Percentiles rank a stretch among this genome's conserved stretches.
Conservation (phyloP, 2,888 invertebrate genomes). For the Bursaphelenchus okinawaensis region DNA sequence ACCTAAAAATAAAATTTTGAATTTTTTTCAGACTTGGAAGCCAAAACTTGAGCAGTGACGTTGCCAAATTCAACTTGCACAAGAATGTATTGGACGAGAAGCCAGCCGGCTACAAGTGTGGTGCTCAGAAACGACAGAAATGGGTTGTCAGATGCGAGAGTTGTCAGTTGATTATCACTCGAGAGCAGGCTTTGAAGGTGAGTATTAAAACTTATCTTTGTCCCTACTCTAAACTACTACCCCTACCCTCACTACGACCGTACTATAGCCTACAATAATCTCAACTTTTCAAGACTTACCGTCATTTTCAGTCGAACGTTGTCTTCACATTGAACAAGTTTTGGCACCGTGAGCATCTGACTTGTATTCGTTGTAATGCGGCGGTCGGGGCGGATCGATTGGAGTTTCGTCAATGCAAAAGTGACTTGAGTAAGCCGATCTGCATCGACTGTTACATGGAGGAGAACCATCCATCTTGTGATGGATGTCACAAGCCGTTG, state of each 20-base stretch:
- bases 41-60: no score
- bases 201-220: no score
- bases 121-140: background rate
- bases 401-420: slow-evolving; percentile 9
- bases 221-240: no score
- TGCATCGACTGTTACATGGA: slow-evolving; percentile 20
- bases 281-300: background rate
- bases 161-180: background rate
- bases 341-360: slow-evolving; percentile 18
- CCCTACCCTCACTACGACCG: no score
- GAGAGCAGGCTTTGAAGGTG: slow-evolving; percentile 1
- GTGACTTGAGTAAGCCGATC: slow-evolving; percentile 2
- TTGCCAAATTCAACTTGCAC: no score
- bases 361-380: slow-evolving; percentile 9
- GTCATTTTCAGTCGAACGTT: slow-evolving; percentile 6
- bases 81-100: background rate
- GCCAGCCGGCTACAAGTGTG: background rate
- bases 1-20: no score
- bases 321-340: slow-evolving; percentile 11
- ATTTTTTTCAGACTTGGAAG: no score
- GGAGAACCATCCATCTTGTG: slow-evolving; percentile 9
- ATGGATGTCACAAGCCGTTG: slow-evolving; percentile 7
- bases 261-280: no score
- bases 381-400: slow-evolving; percentile 1
- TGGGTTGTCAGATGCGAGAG: slow-evolving; percentile 8